Conservation (phyloP, 2,113 vertebrate species). For the Scomber japonicus region DNA sequence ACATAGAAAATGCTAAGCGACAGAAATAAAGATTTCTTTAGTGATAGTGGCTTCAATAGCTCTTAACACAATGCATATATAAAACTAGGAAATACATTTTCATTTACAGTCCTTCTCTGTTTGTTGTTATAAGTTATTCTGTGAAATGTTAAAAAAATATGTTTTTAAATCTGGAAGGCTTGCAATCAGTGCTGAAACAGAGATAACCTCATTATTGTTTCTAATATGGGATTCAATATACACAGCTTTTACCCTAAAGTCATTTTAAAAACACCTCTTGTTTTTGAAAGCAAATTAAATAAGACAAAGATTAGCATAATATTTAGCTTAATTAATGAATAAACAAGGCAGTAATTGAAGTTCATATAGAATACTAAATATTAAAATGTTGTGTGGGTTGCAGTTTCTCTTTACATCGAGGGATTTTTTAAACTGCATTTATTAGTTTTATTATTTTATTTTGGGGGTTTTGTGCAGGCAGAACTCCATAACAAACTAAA, state of each 20-base stretch:
- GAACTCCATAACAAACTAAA: no score
- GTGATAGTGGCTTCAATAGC: background rate
- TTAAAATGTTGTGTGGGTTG: background rate
- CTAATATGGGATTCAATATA: background rate
- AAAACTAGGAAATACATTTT: background rate
- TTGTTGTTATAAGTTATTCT: background rate
- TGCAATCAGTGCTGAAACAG: background rate
- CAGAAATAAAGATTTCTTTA: background rate
- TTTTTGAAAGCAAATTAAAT: conserved; percentile 1
- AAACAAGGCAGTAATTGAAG: background rate
- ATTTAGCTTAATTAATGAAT: background rate
- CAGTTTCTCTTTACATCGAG: background rate
- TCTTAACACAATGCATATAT: background rate
- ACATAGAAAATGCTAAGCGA: background rate
- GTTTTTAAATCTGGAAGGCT: background rate
- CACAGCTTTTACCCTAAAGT: background rate
- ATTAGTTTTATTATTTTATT: no score
- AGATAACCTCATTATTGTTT: background rate
- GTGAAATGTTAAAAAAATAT: background rate
- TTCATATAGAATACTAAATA: background rate
- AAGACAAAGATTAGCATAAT: background rate
- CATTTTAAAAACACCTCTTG: background rate
- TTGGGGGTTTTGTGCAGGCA: no score
- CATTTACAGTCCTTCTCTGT: background rate
- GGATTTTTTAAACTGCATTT: background rate